These are phyloP conservation scores for Belonocnema kinseyi DNA, from an alignment of 1,140 invertebrate species.

Conservation along the genomic window DNA sequence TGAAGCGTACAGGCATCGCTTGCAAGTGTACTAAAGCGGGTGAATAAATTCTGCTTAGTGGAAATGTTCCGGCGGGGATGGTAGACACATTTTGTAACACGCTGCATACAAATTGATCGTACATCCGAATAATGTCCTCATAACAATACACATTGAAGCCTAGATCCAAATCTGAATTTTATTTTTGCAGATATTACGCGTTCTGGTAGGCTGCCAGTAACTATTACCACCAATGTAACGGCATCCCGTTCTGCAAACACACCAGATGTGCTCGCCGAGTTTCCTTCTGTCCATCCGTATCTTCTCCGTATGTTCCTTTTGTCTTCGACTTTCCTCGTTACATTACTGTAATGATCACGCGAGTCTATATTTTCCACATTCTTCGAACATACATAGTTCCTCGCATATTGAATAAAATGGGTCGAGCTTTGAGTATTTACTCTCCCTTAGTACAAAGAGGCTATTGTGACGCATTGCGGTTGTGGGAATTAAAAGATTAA, in stretches of 20 bases:
- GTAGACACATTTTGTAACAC: constrained; percentile 4
- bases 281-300: constrained; percentile 3
- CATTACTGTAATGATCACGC: constrained; percentile 33
- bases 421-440: too few relatives aligned
- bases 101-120: constrained; percentile 19
- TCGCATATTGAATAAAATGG: too few relatives aligned
- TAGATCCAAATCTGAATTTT: constrained; percentile 54
- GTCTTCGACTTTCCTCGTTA: constrained; percentile 25
- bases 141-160: constrained; percentile 19
- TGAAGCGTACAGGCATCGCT: not conserved
- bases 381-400: too few relatives aligned
- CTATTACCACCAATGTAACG: constrained; percentile 58
- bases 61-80: not conserved
- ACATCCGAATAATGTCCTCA: constrained; percentile 6
- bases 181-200: constrained; percentile 52
- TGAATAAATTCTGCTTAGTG: constrained; percentile 42
- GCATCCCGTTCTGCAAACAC: constrained; percentile 46
- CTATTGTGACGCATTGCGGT: not conserved
- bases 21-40: constrained; percentile 30
- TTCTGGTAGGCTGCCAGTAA: constrained; percentile 53
- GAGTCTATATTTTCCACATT: constrained; percentile 19
- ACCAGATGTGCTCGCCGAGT: constrained; percentile 51
- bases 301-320: constrained; percentile 33
- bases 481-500: not conserved
- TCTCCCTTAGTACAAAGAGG: not conserved